Base-by-base conservation (phyloP, 1,140 invertebrate genomes). In the Drosophila takahashii region DNA sequence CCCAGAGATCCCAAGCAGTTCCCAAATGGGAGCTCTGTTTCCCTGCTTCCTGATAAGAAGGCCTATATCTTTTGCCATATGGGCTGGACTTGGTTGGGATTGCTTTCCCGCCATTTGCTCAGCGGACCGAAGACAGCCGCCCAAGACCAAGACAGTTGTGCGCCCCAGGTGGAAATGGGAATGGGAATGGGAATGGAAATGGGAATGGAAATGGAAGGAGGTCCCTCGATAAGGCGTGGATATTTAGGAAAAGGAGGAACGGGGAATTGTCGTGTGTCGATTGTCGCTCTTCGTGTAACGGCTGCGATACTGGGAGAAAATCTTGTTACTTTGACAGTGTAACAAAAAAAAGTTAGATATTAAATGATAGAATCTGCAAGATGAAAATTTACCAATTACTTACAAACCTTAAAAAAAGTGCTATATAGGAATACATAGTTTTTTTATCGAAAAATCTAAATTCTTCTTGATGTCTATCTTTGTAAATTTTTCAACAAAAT, bases 101-200 rank as follows among this genome's bases (percentile, higher is more conserved):
- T 77, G 48, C 69, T 86, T 89, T 87, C 84, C 84, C 83, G 83
- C 83, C 83, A 89, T 73, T 83, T 87, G 83, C 71, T 71, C 79
- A 89, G 42, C 84, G 79, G 87, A 87, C 65, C 83, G 79, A 73
- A 81, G 81, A 79, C 81, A 74, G 41, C 53, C 57, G 66, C 45
- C 47, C 67, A 79, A 84, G 81, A 69, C 64, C 67, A 79, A 84
- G 81, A 69, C 69, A 81, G 67, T 54, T 61, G 72, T 15, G 41
- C 18, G 36, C 16, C 16, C 69, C 64, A 67, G 64, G 64, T 67
- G 64, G 64, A 67, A 66, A 26, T 27, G 45, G 42, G 8, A 26
- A n/a, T 45, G 45, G 26, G n/a, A 27, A 26, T 47, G 45, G 45
- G 5, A 45, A 10, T 44, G 16, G 41, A 2, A 44, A 2, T 50